Conservation (phyloP, 2,888 invertebrate genomes). For the Tenthredo amoena region DNA sequence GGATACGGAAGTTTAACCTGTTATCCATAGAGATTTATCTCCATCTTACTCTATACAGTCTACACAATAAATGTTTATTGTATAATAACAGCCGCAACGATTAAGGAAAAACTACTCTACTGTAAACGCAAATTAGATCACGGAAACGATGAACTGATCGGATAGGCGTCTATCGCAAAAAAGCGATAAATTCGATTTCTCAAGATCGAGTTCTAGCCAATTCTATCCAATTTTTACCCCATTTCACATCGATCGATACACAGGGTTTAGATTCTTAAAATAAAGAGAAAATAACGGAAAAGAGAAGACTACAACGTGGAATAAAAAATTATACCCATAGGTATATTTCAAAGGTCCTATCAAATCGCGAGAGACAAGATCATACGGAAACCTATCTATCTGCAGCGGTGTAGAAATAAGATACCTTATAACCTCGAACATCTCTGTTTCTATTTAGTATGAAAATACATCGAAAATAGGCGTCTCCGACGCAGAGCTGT, state of each 20-base stretch:
- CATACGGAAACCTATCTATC: background rate
- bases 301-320: background rate
- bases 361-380: background rate
- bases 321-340: background rate
- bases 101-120: conserved; percentile 4
- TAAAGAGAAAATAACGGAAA: background rate
- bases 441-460: background rate
- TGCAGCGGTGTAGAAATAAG: background rate
- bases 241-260: conserved; percentile 1
- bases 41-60: background rate
- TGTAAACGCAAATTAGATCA: conserved; percentile 72
- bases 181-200: conserved; percentile 70
- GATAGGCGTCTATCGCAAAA: conserved; percentile 64
- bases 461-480: background rate
- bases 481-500: background rate
- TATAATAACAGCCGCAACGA: background rate
- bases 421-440: background rate
- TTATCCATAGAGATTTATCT: background rate
- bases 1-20: background rate
- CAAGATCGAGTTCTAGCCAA: conserved; percentile 69
- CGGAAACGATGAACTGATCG: conserved; percentile 67
- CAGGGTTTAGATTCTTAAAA: background rate
- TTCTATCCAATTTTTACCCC: conserved; percentile 67
- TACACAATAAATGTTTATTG: background rate
- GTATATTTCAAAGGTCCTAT: background rate